Evolutionary conservation across 2,113 vertebrate species (phyloP).

Genomic region (Thomomys bottae): DNA sequence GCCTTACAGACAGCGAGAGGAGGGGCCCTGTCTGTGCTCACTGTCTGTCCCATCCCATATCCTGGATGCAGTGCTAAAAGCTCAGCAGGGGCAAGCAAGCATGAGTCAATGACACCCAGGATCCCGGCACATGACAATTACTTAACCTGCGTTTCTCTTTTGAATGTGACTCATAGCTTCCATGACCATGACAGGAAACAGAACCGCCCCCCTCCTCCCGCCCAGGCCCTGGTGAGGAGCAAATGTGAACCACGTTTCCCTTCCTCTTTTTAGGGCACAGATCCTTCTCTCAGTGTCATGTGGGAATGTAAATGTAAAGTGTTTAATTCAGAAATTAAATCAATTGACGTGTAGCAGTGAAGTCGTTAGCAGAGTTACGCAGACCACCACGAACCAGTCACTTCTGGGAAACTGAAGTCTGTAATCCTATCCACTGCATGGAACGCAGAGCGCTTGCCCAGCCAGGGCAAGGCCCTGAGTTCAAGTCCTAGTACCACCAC

Average conservation of each 20-base stretch:
- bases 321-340: background rate
- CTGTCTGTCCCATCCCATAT: background rate
- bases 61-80: background rate
- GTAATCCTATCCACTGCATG: too few species aligned
- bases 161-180: accelerated
- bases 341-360: too few species aligned
- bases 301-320: background rate
- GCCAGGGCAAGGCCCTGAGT: too few species aligned
- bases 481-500: too few species aligned
- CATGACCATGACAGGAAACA: accelerated
- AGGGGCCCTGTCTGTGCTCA: background rate
- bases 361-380: background rate
- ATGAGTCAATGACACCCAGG: background rate
- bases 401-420: too few species aligned
- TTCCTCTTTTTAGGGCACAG: background rate
- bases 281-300: background rate
- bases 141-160: background rate
- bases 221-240: background rate
- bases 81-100: too few species aligned
- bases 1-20: too few species aligned
- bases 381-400: too few species aligned
- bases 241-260: accelerated
- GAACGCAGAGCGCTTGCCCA: too few species aligned
- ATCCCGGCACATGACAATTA: background rate
- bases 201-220: accelerated